phyloP scores from a whole-genome alignment of 2,888 invertebrate species.

The Cryptocheilus praepositus region DNA sequence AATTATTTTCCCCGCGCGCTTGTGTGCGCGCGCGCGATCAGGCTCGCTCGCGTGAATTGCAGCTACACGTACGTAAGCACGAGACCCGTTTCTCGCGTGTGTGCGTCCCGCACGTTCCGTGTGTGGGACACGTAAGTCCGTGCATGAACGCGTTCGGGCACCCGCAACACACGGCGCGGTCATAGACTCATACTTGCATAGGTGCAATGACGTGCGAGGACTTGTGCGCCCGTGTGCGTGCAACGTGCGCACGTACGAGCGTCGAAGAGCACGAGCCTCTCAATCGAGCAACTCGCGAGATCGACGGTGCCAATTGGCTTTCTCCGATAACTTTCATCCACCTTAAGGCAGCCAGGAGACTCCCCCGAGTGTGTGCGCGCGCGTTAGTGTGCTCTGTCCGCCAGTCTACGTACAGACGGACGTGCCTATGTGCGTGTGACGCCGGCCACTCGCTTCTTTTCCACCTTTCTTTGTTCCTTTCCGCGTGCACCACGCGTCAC shows the following conservation, averaged over 20 bases:
- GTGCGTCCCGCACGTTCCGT: too few relatives aligned
- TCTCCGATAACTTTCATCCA: conserved; percentile 74
- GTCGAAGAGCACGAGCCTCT: conserved; percentile 11
- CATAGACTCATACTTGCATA: too few relatives aligned
- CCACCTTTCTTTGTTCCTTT: conserved; percentile 69
- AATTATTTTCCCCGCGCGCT: conserved; percentile 38
- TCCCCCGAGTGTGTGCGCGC: conserved; percentile 10
- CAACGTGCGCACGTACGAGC: conserved; percentile 3
- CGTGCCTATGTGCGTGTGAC: too few relatives aligned
- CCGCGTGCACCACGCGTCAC: conserved; percentile 56
- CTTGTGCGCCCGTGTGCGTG: conserved; percentile 18
- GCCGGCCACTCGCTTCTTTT: conserved; percentile 52
- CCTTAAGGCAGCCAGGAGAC: conserved; percentile 49
- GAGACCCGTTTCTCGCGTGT: too few relatives aligned
- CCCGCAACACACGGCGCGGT: too few relatives aligned
- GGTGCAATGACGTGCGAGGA: conserved; percentile 16
- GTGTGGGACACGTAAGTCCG: too few relatives aligned
- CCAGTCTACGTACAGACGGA: too few relatives aligned
- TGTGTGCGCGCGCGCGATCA: conserved; percentile 17
- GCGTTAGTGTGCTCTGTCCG: conserved; percentile 14
- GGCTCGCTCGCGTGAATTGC: conserved; percentile 13
- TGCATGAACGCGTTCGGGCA: too few relatives aligned
- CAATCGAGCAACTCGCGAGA: conserved; percentile 31
- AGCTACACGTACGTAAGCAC: not conserved
- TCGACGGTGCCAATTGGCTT: conserved; percentile 70